phyloP scores from a whole-genome alignment of 2,888 invertebrate species.

The Cremastinae sp. region DNA sequence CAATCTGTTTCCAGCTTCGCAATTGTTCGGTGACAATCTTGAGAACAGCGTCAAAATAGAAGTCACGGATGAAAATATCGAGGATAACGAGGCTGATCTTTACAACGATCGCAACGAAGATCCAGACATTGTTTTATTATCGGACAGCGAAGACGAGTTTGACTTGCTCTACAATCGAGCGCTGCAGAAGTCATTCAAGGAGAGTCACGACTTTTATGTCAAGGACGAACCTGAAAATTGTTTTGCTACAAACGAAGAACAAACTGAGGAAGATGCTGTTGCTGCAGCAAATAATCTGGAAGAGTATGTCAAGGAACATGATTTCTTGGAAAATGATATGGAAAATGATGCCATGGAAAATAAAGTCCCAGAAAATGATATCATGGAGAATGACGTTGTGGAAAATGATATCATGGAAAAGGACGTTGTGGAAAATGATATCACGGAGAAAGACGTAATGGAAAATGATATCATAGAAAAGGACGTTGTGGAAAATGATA shows the following conservation, averaged over 20 bases:
- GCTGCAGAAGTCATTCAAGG: constrained; percentile 67
- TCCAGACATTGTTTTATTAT: constrained; percentile 66
- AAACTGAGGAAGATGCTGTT: no score
- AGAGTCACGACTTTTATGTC: constrained; percentile 36
- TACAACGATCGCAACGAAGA: constrained; percentile 60
- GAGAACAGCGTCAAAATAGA: constrained; percentile 49
- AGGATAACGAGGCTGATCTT: constrained; percentile 60
- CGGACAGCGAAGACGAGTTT: constrained; percentile 66
- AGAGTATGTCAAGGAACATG: no score
- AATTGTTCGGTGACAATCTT: constrained; percentile 78
- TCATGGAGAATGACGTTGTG: not conserved
- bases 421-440: not conserved
- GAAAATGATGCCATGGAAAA: no score
- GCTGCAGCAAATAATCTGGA: no score
- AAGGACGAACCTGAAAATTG: constrained; percentile 7
- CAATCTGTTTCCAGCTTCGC: constrained; percentile 82
- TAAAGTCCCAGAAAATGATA: not conserved
- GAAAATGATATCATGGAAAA: not conserved
- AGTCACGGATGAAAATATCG: constrained; percentile 49
- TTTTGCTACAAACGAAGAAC: no score
- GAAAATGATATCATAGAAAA: not conserved
- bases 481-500: not conserved
- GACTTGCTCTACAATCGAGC: constrained; percentile 69
- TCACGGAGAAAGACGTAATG: not conserved
- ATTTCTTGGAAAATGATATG: no score